These are phyloP conservation scores for Hirundo rustica DNA, from an alignment of 2,797 vertebrate genomes.

Conservation along the genomic window DNA sequence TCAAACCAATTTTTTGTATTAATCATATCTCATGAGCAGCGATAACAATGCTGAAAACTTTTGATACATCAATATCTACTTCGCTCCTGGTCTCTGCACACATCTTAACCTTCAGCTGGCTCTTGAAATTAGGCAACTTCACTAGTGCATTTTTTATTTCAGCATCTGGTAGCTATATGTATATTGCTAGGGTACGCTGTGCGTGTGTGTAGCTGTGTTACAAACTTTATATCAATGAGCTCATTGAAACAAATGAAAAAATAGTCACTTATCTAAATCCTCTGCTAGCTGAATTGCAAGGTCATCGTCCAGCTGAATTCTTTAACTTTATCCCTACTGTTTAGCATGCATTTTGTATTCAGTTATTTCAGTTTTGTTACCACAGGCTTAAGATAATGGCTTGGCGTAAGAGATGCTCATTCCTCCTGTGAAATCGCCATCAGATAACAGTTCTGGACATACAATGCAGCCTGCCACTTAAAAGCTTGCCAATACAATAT, in stretches of 20 bases:
- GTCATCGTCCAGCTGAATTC: not conserved
- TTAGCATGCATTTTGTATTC: not conserved
- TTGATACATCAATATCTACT: not conserved
- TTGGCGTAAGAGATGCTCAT: not conserved
- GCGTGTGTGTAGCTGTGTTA: not conserved
- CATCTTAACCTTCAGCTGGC: not conserved
- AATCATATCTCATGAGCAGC: not conserved
- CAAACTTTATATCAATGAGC: not conserved
- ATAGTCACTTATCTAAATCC: not conserved
- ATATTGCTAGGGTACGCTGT: not conserved
- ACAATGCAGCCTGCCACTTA: not conserved
- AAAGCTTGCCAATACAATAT: not conserved
- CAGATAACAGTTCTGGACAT: not conserved
- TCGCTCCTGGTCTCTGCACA: not conserved
- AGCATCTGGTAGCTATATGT: not conserved
- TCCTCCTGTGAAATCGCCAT: not conserved
- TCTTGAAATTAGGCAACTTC: not conserved
- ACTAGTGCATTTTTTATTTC: not conserved
- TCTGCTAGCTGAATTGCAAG: not conserved
- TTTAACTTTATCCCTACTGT: not conserved
- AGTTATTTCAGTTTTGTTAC: not conserved
- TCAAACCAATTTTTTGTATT: not conserved
- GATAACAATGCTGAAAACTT: not conserved
- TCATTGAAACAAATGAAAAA: constrained; percentile 1
- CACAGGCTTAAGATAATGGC: not conserved